A percentile compares a stretch with the other conserved stretches of the same genome.
Conservation (phyloP, 2,888 invertebrate species). For the Ophion obscuratus region DNA sequence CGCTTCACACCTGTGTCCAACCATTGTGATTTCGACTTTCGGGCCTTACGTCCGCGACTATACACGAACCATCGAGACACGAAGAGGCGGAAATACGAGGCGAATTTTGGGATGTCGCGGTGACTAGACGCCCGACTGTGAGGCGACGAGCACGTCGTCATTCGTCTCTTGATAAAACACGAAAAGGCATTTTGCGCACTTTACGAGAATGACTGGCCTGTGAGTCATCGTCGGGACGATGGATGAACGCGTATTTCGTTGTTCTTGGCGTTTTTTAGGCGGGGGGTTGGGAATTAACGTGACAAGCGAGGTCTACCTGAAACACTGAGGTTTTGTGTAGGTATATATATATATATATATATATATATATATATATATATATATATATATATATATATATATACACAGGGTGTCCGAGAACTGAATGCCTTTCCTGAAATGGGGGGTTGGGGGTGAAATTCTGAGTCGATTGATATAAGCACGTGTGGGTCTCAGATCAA, state of each 20-base stretch:
- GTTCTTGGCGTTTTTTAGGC: neutral
- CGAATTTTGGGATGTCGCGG: too few species aligned
- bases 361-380: neutral
- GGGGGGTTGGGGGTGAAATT: too few species aligned
- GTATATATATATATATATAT: neutral
- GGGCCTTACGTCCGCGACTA: too few species aligned
- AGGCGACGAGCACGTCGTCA: neutral
- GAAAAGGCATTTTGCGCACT: slow-evolving; percentile 1
- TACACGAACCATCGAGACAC: too few species aligned
- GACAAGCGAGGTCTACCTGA: slow-evolving; percentile 15
- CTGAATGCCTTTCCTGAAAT: too few species aligned
- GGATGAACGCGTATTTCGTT: slow-evolving; percentile 38
- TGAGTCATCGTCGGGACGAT: slow-evolving; percentile 50
- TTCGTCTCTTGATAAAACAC: slow-evolving; percentile 20
- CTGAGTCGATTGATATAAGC: too few species aligned
- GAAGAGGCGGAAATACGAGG: too few species aligned
- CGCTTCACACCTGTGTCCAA: neutral
- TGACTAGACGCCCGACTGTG: neutral
- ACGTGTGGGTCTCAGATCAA: too few species aligned
- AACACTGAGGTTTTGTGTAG: neutral
- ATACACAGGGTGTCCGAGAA: too few species aligned
- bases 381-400: neutral
- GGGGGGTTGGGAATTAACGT: slow-evolving; percentile 10
- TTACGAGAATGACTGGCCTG: slow-evolving; percentile 28
- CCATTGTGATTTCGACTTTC: too few species aligned